phyloP scores from a whole-genome alignment of 2,888 invertebrate genomes.

The Spialia ferax region DNA sequence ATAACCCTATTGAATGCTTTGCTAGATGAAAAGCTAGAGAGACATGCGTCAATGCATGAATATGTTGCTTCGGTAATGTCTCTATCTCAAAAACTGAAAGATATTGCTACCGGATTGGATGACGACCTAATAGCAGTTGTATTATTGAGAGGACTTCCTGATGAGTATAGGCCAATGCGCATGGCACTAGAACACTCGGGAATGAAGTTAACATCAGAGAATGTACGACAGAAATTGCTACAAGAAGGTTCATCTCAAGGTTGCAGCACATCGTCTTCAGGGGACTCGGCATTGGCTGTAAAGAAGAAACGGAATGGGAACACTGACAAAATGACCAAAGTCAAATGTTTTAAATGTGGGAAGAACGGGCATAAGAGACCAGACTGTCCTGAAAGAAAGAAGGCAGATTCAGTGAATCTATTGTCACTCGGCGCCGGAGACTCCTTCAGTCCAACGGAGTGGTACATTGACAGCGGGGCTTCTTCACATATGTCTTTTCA shows the following conservation, averaged over 20 bases:
- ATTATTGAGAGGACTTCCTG: background rate
- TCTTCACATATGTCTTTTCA: constrained; percentile 1
- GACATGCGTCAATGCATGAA: background rate
- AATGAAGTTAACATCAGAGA: background rate
- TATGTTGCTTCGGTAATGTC: constrained; percentile 6
- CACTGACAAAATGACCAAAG: background rate
- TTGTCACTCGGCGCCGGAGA: background rate
- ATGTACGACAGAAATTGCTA: background rate
- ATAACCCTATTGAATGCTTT: background rate
- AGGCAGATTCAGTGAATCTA: background rate
- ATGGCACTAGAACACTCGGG: constrained; percentile 1
- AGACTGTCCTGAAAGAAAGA: background rate
- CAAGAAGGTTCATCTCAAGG: background rate
- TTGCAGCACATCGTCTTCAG: background rate
- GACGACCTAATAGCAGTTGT: background rate
- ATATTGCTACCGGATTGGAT: background rate
- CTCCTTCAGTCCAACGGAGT: background rate
- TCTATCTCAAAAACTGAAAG: background rate
- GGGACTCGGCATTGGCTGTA: background rate
- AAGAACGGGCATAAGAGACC: background rate
- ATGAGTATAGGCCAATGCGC: background rate
- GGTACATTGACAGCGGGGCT: background rate
- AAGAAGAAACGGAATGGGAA: background rate
- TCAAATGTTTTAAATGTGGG: constrained; percentile 6
- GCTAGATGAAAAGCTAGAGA: background rate